Conservation (phyloP, 2,888 invertebrate genomes). For the Allophyes oxyacanthae region DNA sequence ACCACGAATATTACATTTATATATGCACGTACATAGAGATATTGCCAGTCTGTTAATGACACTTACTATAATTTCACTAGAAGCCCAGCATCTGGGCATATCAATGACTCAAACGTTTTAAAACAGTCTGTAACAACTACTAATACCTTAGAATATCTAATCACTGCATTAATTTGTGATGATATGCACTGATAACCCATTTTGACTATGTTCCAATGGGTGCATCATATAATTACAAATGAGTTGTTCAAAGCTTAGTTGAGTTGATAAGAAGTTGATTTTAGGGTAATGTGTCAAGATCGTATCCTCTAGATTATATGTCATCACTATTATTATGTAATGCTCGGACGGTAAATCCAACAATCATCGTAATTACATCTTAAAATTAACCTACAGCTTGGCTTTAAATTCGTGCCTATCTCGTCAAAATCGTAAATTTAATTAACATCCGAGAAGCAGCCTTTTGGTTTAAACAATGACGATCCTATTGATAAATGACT, state of each 20-base stretch:
- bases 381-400: conserved; percentile 87
- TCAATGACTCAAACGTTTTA: conserved; percentile 87
- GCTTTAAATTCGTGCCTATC: conserved; percentile 88
- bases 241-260: conserved; percentile 77
- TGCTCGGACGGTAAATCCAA: conserved; percentile 88
- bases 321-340: conserved; percentile 86
- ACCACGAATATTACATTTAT: conserved; percentile 87
- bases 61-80: conserved; percentile 88
- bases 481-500: conserved; percentile 84
- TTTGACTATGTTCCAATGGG: conserved; percentile 79
- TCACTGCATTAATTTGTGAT: conserved; percentile 89
- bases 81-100: conserved; percentile 85
- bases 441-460: conserved; percentile 88
- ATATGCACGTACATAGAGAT: conserved; percentile 88
- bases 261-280: conserved; percentile 76
- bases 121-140: conserved; percentile 87
- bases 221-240: conserved; percentile 72
- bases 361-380: conserved; percentile 83
- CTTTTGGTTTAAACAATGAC: conserved; percentile 85
- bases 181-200: conserved; percentile 89
- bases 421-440: conserved; percentile 84
- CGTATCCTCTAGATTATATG: conserved; percentile 79
- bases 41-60: conserved; percentile 88
- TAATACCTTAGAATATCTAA: conserved; percentile 89
- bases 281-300: conserved; percentile 80